Percentiles rank a stretch among this genome's conserved stretches.
These are phyloP conservation scores for Python bivittatus DNA, from an alignment of 2,113 vertebrate species.

Conservation along the genomic window DNA sequence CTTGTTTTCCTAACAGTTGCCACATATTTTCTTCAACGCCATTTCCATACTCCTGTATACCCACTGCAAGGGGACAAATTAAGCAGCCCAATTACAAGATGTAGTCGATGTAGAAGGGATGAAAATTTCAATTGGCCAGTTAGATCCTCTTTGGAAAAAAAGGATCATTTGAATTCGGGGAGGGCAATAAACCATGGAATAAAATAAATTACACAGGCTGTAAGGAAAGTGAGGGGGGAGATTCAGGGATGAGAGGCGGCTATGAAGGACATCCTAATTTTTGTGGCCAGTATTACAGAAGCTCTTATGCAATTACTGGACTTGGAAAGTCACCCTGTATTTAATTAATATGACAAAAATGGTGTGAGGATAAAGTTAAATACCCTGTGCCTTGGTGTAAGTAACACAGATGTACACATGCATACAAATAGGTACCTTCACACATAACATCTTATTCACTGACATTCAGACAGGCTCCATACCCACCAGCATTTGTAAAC, in stretches of 20 bases:
- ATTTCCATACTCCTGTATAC: neutral
- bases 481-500: too few species aligned
- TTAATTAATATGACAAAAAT: neutral
- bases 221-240: too few species aligned
- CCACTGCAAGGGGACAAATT: slow-evolving; percentile 17
- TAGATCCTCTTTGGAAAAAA: neutral
- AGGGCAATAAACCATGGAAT: neutral
- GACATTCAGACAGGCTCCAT: too few species aligned
- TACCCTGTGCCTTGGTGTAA: too few species aligned
- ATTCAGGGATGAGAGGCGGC: too few species aligned
- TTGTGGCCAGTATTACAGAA: neutral
- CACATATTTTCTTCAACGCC: neutral
- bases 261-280: too few species aligned
- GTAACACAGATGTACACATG: too few species aligned
- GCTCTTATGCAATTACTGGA: neutral
- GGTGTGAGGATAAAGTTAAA: neutral
- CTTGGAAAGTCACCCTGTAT: too few species aligned
- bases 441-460: too few species aligned
- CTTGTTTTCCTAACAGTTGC: too few species aligned
- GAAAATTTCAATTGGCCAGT: neutral
- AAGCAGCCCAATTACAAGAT: neutral
- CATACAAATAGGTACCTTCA: too few species aligned
- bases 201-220: too few species aligned
- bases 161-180: neutral
- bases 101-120: slow-evolving; percentile 7